Base-by-base conservation (phyloP, 2,113 vertebrate species). In the Microtus pennsylvanicus region DNA sequence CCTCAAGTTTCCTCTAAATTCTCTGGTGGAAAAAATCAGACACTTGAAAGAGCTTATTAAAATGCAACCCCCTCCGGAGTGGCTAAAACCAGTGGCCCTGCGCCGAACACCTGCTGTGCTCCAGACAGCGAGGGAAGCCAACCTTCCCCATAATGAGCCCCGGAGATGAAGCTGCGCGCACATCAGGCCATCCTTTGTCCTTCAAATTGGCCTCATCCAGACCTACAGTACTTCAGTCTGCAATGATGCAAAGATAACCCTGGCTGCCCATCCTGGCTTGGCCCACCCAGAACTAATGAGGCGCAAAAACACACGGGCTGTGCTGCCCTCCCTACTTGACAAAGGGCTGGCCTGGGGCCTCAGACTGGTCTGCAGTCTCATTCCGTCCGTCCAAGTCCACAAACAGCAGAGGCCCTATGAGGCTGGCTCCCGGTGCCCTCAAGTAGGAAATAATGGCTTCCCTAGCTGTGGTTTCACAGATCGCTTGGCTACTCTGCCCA, bases 231-330 rank as follows among this genome's bases (percentile, higher is more conserved):
- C 90, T 93, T 80, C 17, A 78, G 58, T 91, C 80, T 72, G 19
- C 77, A 38, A 7, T 10, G 52, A 94, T 42, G n/a, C 86, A 93
- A 83, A 91, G 86, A 89, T 82, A 90, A 96, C 72, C 55, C 85
- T 87, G 65, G 50, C 30, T 93, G 65, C 78, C 42, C 52, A 65
- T 76, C 33, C 82, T 67, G 70, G 77, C 69, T 74, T 2, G n/a
- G 82, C 45, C 69, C 42, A 87, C 69, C 67, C 72, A 76, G 81
- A 74, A 45, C 35, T 92, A 95, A 97, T 38, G 55, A 94, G 94
- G 70, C 91, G 61, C 55, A 74, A 45, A 97, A 89, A 58, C 52
- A 74, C 65, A 70, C 24, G 52, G 42, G 61, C 85, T 83, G 24
- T 58, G 70, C 22, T 61, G 87, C n/a, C 74, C 11, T 87, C 55